Evolutionary conservation across 2,113 vertebrate genomes (phyloP).

Genomic region (Gallinago undulata): DNA sequence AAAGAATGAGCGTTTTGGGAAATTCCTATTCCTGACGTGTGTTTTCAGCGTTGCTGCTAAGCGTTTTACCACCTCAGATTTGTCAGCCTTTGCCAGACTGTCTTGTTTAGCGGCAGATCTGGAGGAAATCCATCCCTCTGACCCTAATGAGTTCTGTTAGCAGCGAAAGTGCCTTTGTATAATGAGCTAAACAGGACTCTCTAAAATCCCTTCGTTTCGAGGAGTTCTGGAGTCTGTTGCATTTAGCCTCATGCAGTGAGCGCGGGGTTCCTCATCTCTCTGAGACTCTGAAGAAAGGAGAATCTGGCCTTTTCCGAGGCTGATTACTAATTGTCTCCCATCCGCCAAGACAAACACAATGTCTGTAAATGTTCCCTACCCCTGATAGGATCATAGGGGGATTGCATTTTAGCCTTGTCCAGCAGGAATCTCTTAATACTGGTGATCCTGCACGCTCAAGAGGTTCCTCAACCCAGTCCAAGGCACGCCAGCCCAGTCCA

Average conservation of each 20-base stretch:
- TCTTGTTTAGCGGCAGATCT: background rate
- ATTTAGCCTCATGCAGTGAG: background rate
- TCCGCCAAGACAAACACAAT: background rate
- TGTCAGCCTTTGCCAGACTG: background rate
- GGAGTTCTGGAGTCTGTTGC: background rate
- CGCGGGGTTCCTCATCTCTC: background rate
- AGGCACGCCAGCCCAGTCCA: background rate
- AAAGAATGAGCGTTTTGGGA: background rate
- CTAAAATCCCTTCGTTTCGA: background rate
- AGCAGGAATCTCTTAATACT: background rate
- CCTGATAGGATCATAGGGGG: background rate
- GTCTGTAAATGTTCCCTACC: background rate
- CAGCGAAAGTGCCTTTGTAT: background rate
- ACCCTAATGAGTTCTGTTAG: background rate
- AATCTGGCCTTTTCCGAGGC: background rate
- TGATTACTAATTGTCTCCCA: background rate
- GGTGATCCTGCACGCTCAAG: background rate
- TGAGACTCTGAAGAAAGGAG: background rate
- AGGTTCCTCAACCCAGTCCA: fast-evolving
- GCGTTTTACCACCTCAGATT: background rate
- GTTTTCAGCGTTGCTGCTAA: background rate
- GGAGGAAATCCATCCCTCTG: background rate
- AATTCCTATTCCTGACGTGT: background rate
- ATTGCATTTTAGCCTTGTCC: background rate
- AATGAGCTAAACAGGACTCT: background rate